A percentile compares a stretch with the other conserved stretches of the same genome.
phyloP scores from a whole-genome alignment of 2,113 vertebrate genomes.

The Danionella cerebrum region DNA sequence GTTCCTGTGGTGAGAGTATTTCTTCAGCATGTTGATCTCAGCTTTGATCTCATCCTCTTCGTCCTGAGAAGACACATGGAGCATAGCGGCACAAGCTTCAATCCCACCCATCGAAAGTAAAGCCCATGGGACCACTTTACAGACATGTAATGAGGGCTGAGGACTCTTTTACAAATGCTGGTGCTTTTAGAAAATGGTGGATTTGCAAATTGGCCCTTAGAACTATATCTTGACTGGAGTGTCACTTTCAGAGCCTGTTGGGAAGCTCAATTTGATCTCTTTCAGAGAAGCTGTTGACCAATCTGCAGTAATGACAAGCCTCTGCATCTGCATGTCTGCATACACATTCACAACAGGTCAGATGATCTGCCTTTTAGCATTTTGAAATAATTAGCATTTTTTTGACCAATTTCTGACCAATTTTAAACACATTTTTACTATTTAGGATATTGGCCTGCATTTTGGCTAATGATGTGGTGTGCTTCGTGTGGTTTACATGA shows the following conservation, averaged over 20 bases:
- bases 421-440: no score
- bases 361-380: no score
- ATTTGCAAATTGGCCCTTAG: slow-evolving; percentile 1
- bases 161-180: slow-evolving; percentile 1
- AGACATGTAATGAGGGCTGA: neutral
- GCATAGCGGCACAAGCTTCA: no score
- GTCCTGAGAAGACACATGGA: slow-evolving; percentile 43
- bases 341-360: neutral
- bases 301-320: neutral
- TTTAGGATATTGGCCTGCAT: no score
- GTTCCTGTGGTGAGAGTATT: slow-evolving; percentile 93
- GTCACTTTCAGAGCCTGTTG: neutral
- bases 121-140: neutral
- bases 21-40: slow-evolving; percentile 97
- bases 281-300: neutral
- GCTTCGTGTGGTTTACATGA: no score
- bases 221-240: slow-evolving; percentile 5
- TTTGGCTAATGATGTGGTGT: no score
- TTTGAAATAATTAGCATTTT: no score
- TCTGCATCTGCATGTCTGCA: neutral
- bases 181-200: neutral
- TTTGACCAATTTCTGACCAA: no score
- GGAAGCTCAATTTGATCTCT: neutral
- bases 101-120: no score
- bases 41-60: slow-evolving; percentile 97